Evolutionary conservation across 1,140 invertebrate genomes (phyloP).

Genomic region (Heliconius himera): DNA sequence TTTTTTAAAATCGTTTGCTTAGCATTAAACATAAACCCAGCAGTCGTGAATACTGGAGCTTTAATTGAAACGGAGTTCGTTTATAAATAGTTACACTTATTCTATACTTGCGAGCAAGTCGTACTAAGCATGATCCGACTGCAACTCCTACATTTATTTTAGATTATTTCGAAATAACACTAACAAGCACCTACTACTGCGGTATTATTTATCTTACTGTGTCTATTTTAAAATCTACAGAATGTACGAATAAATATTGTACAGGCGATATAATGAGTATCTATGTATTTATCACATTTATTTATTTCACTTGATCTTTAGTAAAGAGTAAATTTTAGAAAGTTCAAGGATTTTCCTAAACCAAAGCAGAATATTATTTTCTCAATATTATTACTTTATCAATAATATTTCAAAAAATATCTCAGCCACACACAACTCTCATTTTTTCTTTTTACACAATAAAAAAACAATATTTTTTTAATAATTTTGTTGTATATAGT

Average conservation of each 20-base stretch:
- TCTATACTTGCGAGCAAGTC: slow-evolving; percentile 55
- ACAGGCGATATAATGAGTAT: too few species aligned
- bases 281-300: too few species aligned
- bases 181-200: slow-evolving; percentile 21
- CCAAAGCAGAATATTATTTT: too few species aligned
- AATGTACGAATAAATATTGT: not conserved
- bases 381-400: too few species aligned
- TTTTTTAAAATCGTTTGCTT: not conserved
- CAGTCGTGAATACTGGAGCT: slow-evolving; percentile 26
- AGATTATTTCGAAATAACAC: slow-evolving; percentile 30
- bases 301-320: too few species aligned
- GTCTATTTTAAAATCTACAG: not conserved
- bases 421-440: too few species aligned
- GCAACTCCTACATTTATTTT: slow-evolving; percentile 33
- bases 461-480: too few species aligned
- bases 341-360: too few species aligned
- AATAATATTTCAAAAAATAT: too few species aligned
- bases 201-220: slow-evolving; percentile 12
- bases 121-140: slow-evolving; percentile 43
- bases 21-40: not conserved
- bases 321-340: too few species aligned
- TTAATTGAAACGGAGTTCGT: slow-evolving; percentile 57
- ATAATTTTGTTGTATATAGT: too few species aligned
- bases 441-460: too few species aligned
- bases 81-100: slow-evolving; percentile 72